These are phyloP conservation scores for Drosophila nigromelanica DNA, from an alignment of 1,140 invertebrate species.

Conservation along the genomic window DNA sequence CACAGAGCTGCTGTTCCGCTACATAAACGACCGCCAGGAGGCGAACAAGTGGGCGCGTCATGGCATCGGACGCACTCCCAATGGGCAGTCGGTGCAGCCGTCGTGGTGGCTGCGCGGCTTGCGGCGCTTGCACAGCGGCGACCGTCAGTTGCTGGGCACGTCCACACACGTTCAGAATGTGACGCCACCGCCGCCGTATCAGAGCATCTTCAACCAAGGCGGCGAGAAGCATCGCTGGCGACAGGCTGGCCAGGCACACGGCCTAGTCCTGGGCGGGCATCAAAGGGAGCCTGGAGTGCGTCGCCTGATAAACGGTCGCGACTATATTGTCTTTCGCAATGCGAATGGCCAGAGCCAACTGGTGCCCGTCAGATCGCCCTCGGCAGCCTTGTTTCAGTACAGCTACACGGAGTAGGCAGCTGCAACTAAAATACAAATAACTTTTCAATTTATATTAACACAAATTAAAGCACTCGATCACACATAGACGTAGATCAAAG, in stretches of 20 bases:
- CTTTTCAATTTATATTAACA: not conserved
- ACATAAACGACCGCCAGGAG: slow-evolving; percentile 67
- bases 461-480: slow-evolving; percentile 3
- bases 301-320: slow-evolving; percentile 89
- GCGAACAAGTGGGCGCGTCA: slow-evolving; percentile 72
- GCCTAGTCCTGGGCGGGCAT: slow-evolving; percentile 39
- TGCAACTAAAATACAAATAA: too few species aligned
- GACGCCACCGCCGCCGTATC: slow-evolving; percentile 85
- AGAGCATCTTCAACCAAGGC: slow-evolving; percentile 68
- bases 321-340: slow-evolving; percentile 88
- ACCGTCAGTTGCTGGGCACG: slow-evolving; percentile 50
- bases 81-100: slow-evolving; percentile 60
- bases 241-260: slow-evolving; percentile 81
- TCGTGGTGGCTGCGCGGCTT: slow-evolving; percentile 59
- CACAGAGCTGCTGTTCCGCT: slow-evolving; percentile 86
- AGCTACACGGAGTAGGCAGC: slow-evolving; percentile 74
- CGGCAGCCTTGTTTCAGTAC: slow-evolving; percentile 89
- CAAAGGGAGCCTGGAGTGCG: slow-evolving; percentile 63
- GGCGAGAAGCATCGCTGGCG: slow-evolving; percentile 63
- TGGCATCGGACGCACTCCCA: slow-evolving; percentile 60
- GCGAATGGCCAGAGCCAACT: slow-evolving; percentile 86
- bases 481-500: slow-evolving; percentile 20
- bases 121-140: slow-evolving; percentile 42
- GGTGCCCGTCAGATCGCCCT: slow-evolving; percentile 89
- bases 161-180: slow-evolving; percentile 52